Evolutionary conservation across 2,797 vertebrate genomes (phyloP), one percentile per base, ranked within the genome.

Genomic region (Myotis vivesi): DNA sequence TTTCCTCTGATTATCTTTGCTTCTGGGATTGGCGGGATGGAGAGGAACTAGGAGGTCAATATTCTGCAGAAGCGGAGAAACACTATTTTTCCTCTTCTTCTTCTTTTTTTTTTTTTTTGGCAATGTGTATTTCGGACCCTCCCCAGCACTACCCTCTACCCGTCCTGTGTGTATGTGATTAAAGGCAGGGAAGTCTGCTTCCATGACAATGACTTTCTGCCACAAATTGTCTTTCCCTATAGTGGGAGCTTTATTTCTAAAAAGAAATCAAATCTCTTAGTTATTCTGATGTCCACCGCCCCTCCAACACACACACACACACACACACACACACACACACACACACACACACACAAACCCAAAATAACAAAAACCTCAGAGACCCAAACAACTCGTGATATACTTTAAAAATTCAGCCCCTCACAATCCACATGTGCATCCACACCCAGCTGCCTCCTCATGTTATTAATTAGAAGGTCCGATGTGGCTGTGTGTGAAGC

Each of bases 181-280:
- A 85, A 71, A 57, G 62, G 41, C 2, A 1, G 30, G 19, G 38
- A 75, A 17, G 16, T 36, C 1, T 77, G 68, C 53, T 51, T 85
- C 36, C 15, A 53, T 46, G 57, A 41, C 16, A 90, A 36, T 13
- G 77, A 71, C 19, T 92, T 90, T 55, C 57, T 73, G 66, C 80
- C 89, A 84, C 77, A 87, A 81, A 92, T 13, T 51, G 9, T 77
- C 76, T 64, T 95, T 81, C 81, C 64, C 96, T 53, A 23, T 16
- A 91, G 66, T 92, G 79, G 89, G 59, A 94, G 25, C 55, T 89
- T 95, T 71, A 92, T 89, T 93, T 97, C 55, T 73, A 83, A 59
- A 94, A 86, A 71, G 55, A 75, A 95, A 95, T 85, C 71, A 68
- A 95, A 94, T 57, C 17, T 92, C 88, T 71, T 89, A 73, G 44